Conservation (phyloP, 2,797 vertebrate genomes). For the Xyrichtys novacula region DNA sequence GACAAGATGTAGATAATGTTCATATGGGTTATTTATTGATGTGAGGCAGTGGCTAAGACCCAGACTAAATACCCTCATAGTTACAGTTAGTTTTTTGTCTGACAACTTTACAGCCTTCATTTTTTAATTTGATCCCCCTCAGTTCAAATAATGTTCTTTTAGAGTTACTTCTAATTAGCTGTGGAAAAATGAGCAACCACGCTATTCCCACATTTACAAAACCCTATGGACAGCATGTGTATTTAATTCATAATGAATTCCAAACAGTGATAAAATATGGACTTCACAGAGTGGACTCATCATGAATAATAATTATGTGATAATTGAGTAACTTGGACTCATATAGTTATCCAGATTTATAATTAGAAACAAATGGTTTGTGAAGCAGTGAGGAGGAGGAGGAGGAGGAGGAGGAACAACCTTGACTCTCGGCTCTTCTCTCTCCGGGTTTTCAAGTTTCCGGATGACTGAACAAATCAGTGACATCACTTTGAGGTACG, state of each 20-base stretch:
- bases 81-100: slow-evolving; percentile 4
- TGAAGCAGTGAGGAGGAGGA: slow-evolving; percentile 15
- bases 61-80: slow-evolving; percentile 16
- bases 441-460: slow-evolving; percentile 42
- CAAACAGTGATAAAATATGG: slow-evolving; percentile 25
- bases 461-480: slow-evolving; percentile 50
- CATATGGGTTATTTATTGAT: slow-evolving; percentile 37
- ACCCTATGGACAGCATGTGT: slow-evolving; percentile 7
- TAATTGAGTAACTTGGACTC: slow-evolving; percentile 50
- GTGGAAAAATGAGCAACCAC: neutral
- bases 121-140: slow-evolving; percentile 30
- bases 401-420: slow-evolving; percentile 13
- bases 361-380: slow-evolving; percentile 37
- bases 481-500: slow-evolving; percentile 40
- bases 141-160: slow-evolving; percentile 13
- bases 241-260: slow-evolving; percentile 18
- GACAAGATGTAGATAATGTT: slow-evolving; percentile 37
- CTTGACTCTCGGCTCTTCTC: slow-evolving; percentile 58
- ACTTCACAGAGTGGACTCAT: slow-evolving; percentile 21
- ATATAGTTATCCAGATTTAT: slow-evolving; percentile 37
- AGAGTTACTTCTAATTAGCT: neutral
- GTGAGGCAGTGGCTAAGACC: slow-evolving; percentile 18
- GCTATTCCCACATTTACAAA: slow-evolving; percentile 19
- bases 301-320: slow-evolving; percentile 36
- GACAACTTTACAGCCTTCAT: slow-evolving; percentile 14